Conservation (phyloP, 1,140 invertebrate genomes). For the Babylonia areolata region DNA sequence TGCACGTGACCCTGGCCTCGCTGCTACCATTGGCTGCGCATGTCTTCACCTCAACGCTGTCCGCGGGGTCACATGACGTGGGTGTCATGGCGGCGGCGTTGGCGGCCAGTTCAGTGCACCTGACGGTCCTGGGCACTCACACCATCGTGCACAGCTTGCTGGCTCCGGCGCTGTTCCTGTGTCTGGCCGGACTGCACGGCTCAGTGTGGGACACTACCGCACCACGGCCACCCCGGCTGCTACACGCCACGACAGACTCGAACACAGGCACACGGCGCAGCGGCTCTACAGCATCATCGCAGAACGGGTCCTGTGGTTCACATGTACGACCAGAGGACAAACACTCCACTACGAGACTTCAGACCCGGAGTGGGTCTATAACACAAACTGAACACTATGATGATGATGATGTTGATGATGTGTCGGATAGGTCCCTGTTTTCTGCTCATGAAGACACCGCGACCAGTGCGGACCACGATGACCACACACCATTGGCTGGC, state of each 20-base stretch:
- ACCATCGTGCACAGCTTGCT: slow-evolving; percentile 68
- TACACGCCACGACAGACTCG: neutral
- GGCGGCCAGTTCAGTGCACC: slow-evolving; percentile 57
- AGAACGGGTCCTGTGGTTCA: neutral
- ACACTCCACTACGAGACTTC: neutral
- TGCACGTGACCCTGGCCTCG: slow-evolving; percentile 64
- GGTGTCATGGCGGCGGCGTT: slow-evolving; percentile 59
- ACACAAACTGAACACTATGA: too few relatives aligned
- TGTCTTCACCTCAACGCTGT: slow-evolving; percentile 49
- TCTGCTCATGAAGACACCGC: neutral
- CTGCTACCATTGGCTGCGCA: slow-evolving; percentile 58
- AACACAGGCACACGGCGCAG: neutral
- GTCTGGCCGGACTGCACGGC: slow-evolving; percentile 31
- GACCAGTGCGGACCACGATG: neutral
- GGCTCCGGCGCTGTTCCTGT: slow-evolving; percentile 60
- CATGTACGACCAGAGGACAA: neutral
- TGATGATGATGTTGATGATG: too few relatives aligned
- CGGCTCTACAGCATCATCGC: neutral
- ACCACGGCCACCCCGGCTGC: neutral
- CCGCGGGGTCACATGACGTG: slow-evolving; percentile 50
- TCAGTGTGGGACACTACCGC: neutral
- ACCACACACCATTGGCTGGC: neutral
- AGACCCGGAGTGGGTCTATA: neutral
- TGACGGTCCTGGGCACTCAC: slow-evolving; percentile 67
- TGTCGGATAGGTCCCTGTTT: neutral